Evolutionary conservation across 2,888 invertebrate species (phyloP).

Genomic region (Melanophora roralis): DNA sequence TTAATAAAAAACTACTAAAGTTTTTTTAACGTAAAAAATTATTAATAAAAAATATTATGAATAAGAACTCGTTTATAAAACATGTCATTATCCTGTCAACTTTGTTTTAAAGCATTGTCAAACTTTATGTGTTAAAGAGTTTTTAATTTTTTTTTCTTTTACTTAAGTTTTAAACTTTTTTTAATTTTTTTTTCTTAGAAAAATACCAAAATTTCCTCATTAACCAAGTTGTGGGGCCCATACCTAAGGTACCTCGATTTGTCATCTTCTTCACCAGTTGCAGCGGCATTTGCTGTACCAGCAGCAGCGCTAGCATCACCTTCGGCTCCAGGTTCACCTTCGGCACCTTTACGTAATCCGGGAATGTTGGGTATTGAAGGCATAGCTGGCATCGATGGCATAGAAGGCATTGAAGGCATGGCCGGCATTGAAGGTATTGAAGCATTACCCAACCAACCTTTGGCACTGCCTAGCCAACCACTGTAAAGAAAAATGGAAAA

Average conservation of each 20-base stretch:
- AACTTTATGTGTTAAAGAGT: conserved; percentile 35
- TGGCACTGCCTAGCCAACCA: conserved; percentile 91
- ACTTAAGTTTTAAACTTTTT: conserved; percentile 16
- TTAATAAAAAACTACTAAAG: not conserved
- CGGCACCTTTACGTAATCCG: conserved; percentile 83
- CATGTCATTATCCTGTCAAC: conserved; percentile 20
- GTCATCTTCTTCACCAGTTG: conserved; percentile 86
- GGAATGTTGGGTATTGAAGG: conserved; percentile 80
- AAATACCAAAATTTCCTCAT: conserved; percentile 76
- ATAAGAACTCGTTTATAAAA: conserved; percentile 35
- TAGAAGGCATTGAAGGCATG: conserved; percentile 77
- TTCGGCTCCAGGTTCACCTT: conserved; percentile 72
- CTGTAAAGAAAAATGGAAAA: conserved; percentile 69
- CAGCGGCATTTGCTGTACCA: conserved; percentile 67
- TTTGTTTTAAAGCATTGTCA: conserved; percentile 29
- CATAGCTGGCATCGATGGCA: conserved; percentile 76
- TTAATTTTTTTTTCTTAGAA: conserved; percentile 31
- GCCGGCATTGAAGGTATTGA: conserved; percentile 77
- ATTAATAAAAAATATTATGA: not conserved
- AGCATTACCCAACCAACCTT: conserved; percentile 86
- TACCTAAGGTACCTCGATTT: conserved; percentile 90
- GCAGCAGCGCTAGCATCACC: conserved; percentile 77
- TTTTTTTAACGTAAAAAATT: not conserved
- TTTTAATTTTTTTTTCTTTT: conserved; percentile 36
- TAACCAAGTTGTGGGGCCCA: conserved; percentile 79